Conservation (phyloP, 2,797 vertebrate genomes). For the Premnoplex brunnescens region DNA sequence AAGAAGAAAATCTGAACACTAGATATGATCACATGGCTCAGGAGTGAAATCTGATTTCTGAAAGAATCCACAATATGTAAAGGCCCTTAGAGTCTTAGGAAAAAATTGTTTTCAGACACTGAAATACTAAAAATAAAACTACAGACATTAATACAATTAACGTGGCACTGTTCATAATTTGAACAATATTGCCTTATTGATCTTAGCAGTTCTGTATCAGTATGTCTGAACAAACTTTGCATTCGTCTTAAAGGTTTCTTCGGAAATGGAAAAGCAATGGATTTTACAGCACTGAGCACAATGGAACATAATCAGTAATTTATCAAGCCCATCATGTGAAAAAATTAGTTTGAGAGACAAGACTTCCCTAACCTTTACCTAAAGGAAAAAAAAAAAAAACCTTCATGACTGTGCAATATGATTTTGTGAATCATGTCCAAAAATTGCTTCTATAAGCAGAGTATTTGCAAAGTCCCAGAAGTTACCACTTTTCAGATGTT, state of each 20-base stretch:
- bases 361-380: not conserved
- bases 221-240: not conserved
- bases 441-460: not conserved
- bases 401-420: not conserved
- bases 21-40: not conserved
- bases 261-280: not conserved
- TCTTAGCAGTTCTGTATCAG: not conserved
- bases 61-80: not conserved
- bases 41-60: not conserved
- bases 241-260: not conserved
- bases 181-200: not conserved
- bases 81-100: not conserved
- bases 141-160: not conserved
- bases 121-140: not conserved
- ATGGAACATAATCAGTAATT: not conserved
- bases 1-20: not conserved
- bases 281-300: not conserved
- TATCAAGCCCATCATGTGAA: not conserved
- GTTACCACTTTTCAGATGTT: not conserved
- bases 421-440: not conserved
- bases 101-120: not conserved
- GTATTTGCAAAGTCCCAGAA: not conserved
- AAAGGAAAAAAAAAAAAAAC: not conserved
- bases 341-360: not conserved
- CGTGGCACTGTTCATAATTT: not conserved